Evolutionary conservation across 2,888 invertebrate genomes (phyloP), one percentile per base, ranked within the genome.

Genomic region (Gymnosoma rotundatum): DNA sequence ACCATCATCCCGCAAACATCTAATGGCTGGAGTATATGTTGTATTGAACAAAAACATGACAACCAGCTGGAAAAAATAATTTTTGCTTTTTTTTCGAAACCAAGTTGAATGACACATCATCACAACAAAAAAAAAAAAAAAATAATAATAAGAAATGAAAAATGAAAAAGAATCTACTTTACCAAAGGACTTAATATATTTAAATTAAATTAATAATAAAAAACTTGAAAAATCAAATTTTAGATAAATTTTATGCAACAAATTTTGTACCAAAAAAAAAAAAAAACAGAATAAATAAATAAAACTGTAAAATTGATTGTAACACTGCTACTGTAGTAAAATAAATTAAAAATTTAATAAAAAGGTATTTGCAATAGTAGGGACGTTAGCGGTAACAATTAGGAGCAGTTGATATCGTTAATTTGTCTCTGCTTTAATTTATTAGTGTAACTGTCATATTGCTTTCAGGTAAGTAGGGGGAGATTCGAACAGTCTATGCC

Each of bases 231-330:
- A 38, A 64, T 25, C 21, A 61, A 80, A 80, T 80, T 80, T 80
- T 67, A 67, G 67, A 80, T 67, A 61, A 80, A 80, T 74, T 80
- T 80, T 80, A 74, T 79, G 73, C 60, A 67, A 80, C 32, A 80
- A 80, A 67, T 80, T 80, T 80, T 80, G 66, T 73, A 78, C 78
- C 20, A 54, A 67, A 67, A 42, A 52, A 52, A 21, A 16, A 50
- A n/a, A 61, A 61, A 64, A 74, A 2, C 2, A 42, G 32, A 52
- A 38, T 12, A 20, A 8, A 16, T 12, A 20, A 8, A 16, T n/a
- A 58, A 32, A 75, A n/a, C n/a, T 36, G 54, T 14, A 64, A 54
- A 70, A 63, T 16, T 21, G 70, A 56, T 78, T 78, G 48, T 64
- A 64, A 70, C 48, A 64, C n/a, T 48, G 54, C 70, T 63, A 58